Evolutionary conservation across 2,888 invertebrate species (phyloP).

Genomic region (Drosophila niveifrons): DNA sequence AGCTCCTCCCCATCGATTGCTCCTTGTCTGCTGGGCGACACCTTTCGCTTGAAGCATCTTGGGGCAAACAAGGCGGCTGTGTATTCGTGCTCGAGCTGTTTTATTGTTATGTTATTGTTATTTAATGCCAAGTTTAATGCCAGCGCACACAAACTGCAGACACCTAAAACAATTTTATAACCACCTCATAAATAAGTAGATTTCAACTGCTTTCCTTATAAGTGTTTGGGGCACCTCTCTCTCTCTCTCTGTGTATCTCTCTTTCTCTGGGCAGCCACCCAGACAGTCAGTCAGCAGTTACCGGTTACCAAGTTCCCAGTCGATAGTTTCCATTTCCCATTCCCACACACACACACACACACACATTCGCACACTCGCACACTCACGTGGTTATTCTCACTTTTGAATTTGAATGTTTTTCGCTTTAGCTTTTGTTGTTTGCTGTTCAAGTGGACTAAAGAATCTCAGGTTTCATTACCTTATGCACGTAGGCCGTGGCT

Average conservation of each 20-base stretch:
- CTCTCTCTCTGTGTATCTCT: slow-evolving; percentile 13
- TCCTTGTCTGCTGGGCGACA: neutral
- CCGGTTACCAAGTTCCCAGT: slow-evolving; percentile 15
- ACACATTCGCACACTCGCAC: neutral
- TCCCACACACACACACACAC: slow-evolving; percentile 32
- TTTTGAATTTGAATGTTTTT: slow-evolving; percentile 50
- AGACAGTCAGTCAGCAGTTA: slow-evolving; percentile 44
- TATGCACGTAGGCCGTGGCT: slow-evolving; percentile 69
- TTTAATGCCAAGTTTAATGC: slow-evolving; percentile 77
- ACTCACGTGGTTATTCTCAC: slow-evolving; percentile 18
- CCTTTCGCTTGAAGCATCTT: slow-evolving; percentile 12
- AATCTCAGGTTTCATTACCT: slow-evolving; percentile 74
- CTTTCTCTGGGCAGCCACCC: slow-evolving; percentile 52
- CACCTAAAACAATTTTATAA: slow-evolving; percentile 75
- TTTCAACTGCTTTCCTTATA: slow-evolving; percentile 61
- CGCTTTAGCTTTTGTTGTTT: slow-evolving; percentile 44
- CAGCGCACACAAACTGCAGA: slow-evolving; percentile 61
- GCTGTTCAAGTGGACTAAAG: slow-evolving; percentile 55
- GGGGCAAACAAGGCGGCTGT: neutral
- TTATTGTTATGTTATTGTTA: slow-evolving; percentile 79
- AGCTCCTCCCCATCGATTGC: too few relatives aligned
- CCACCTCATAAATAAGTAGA: slow-evolving; percentile 65
- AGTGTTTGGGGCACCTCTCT: slow-evolving; percentile 33
- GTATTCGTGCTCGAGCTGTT: slow-evolving; percentile 57
- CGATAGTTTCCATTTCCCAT: slow-evolving; percentile 42